phyloP scores from a whole-genome alignment of 2,797 vertebrate species.

The Leptoclinus maculatus region DNA sequence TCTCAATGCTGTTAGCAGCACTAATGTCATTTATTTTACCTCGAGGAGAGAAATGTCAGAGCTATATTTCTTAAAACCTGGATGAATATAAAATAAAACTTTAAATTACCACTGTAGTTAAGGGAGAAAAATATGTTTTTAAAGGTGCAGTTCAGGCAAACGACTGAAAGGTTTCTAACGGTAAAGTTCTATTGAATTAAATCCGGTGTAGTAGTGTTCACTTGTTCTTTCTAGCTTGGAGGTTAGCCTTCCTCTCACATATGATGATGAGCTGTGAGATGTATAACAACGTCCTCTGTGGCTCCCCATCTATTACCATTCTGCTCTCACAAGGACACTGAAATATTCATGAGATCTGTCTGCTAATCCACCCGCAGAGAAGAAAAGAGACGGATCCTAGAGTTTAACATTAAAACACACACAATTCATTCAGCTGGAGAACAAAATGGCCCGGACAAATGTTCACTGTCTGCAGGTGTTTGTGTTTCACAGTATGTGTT shows the following conservation, averaged over 20 bases:
- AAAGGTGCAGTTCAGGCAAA: neutral
- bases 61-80: neutral
- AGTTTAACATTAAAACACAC: constrained; percentile 37
- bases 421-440: constrained; percentile 23
- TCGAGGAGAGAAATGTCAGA: neutral
- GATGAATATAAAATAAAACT: neutral
- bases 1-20: neutral
- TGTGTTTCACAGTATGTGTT: neutral
- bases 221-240: constrained; percentile 4
- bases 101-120: neutral
- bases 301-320: constrained; percentile 14
- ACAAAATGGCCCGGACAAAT: constrained; percentile 12
- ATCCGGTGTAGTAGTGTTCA: neutral
- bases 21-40: neutral
- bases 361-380: constrained; percentile 48
- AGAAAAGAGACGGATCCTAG: constrained; percentile 21
- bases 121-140: neutral
- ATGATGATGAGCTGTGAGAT: constrained; percentile 36
- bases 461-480: neutral
- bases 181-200: neutral
- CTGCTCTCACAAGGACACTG: constrained; percentile 57
- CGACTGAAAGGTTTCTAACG: neutral
- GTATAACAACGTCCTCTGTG: constrained; percentile 37
- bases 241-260: neutral
- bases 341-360: constrained; percentile 69